Evolutionary conservation across 2,113 vertebrate genomes (phyloP).

Genomic region (Chinchilla lanigera): DNA sequence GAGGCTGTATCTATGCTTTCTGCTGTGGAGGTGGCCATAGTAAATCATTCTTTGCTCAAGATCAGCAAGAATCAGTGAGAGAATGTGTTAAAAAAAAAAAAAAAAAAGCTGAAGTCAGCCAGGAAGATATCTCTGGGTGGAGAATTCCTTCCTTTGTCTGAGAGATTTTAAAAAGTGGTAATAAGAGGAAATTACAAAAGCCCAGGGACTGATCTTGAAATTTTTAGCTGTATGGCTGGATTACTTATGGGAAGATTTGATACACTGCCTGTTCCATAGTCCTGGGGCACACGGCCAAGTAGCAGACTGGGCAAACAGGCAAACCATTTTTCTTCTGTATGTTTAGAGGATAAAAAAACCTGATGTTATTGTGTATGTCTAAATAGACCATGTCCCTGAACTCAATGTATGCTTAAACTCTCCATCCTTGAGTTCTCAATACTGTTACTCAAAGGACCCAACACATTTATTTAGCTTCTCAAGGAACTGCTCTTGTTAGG

Average conservation of each 20-base stretch:
- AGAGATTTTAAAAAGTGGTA: constrained; percentile 45
- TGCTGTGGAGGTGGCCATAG: not conserved
- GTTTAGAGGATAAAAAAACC: not conserved
- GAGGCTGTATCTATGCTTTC: constrained; percentile 30
- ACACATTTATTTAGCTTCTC: not conserved
- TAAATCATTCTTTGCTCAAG: constrained; percentile 52
- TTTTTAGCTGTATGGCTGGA: not conserved
- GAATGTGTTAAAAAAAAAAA: not conserved
- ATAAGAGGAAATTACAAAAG: constrained; percentile 56
- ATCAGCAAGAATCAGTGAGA: constrained; percentile 29
- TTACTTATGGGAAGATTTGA: not conserved
- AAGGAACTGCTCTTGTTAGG: not conserved
- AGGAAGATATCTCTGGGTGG: constrained; percentile 73
- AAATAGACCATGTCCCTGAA: not conserved
- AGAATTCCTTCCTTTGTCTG: constrained; percentile 76
- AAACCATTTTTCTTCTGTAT: not conserved
- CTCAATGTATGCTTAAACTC: not conserved
- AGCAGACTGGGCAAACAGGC: not conserved
- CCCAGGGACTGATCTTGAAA: constrained; percentile 1
- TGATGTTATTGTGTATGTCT: not conserved
- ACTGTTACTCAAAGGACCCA: not conserved
- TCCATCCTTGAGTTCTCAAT: not conserved
- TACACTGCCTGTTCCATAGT: not conserved
- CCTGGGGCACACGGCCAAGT: not conserved
- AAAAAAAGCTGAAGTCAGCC: constrained; percentile 22